Evolutionary conservation across 2,113 vertebrate species (phyloP).

Genomic region (Pseudolaguvia tuberculata): DNA sequence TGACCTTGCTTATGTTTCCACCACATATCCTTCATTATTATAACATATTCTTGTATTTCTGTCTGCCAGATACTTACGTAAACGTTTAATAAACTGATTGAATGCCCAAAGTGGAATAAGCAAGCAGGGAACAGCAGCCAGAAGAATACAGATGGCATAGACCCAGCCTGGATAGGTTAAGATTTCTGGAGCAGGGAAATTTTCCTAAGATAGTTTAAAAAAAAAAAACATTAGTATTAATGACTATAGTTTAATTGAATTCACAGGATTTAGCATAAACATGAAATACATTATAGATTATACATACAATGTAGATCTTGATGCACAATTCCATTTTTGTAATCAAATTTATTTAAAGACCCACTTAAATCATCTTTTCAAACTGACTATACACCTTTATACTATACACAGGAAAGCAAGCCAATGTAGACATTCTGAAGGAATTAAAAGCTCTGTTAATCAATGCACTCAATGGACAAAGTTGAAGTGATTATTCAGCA

Average conservation of each 20-base stretch:
- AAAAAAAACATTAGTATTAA: background rate
- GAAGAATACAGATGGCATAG: constrained; percentile 65
- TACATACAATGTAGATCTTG: no score
- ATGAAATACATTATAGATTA: no score
- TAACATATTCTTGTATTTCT: constrained; percentile 35
- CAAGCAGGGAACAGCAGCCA: constrained; percentile 64
- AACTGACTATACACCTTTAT: no score
- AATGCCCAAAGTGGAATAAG: constrained; percentile 69
- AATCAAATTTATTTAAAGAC: no score
- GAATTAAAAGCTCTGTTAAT: no score
- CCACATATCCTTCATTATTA: constrained; percentile 40
- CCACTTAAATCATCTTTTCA: no score
- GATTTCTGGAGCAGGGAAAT: constrained; percentile 69
- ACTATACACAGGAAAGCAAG: no score
- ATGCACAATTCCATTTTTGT: no score
- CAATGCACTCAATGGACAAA: no score
- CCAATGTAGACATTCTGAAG: no score
- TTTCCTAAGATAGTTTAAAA: constrained; percentile 58
- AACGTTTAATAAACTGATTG: constrained; percentile 53
- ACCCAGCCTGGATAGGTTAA: constrained; percentile 77
- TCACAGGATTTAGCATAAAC: background rate
- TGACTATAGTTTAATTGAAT: background rate
- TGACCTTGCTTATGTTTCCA: constrained; percentile 45
- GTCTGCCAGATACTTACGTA: constrained; percentile 25
- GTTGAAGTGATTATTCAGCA: no score